These are phyloP conservation scores for Periophthalmus magnuspinnatus DNA, from an alignment of 2,797 vertebrate genomes.

Conservation along the genomic window DNA sequence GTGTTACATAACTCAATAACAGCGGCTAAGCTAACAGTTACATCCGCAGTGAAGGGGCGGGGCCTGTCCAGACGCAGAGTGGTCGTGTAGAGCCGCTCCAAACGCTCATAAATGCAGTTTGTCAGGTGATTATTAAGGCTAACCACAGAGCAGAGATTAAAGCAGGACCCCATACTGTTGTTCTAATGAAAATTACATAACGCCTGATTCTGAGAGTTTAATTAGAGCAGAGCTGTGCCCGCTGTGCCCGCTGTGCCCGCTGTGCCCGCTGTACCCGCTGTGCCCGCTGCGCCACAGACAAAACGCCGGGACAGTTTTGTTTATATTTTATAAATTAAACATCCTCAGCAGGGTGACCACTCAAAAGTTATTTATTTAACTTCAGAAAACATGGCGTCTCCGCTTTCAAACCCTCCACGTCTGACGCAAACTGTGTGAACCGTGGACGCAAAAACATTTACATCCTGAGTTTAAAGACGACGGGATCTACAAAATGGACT, in stretches of 20 bases:
- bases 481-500: too few species aligned
- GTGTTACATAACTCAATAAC: neutral
- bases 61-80: conserved; percentile 49
- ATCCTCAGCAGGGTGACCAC: conserved; percentile 1
- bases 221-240: conserved; percentile 3
- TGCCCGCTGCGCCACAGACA: neutral
- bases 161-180: conserved; percentile 3
- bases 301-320: conserved; percentile 3
- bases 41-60: conserved; percentile 91
- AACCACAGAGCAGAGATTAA: conserved; percentile 6
- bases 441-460: neutral
- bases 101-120: conserved; percentile 2
- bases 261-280: neutral
- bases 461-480: too few species aligned
- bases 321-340: conserved; percentile 5
- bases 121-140: conserved; percentile 12
- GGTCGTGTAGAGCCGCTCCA: conserved; percentile 5
- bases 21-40: conserved; percentile 97
- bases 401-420: neutral
- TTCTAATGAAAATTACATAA: conserved; percentile 18
- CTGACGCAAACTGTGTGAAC: conserved; percentile 2
- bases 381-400: neutral
- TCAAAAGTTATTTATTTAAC: neutral
- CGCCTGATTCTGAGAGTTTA: conserved; percentile 1
- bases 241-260: neutral